Percentiles rank a stretch among this genome's conserved stretches.
Evolutionary conservation across 2,797 vertebrate species (phyloP).

Genomic region (Protosalanx chinensis): DNA sequence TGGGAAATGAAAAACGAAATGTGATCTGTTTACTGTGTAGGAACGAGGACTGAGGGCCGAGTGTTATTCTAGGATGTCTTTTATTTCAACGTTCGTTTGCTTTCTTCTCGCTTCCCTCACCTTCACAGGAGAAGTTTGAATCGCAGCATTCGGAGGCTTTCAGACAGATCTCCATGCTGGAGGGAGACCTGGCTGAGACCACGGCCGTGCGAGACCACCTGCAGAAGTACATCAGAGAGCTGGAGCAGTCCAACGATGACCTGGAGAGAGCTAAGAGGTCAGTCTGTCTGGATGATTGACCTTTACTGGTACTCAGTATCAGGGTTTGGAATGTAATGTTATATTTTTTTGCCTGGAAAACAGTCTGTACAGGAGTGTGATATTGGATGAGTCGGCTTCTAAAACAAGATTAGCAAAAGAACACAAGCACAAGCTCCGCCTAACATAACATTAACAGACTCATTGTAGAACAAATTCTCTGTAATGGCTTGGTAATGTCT

Average conservation of each 20-base stretch:
- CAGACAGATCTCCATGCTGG: conserved; percentile 84
- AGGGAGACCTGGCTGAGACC: conserved; percentile 89
- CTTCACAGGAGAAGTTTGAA: conserved; percentile 87
- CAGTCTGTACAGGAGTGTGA: neutral
- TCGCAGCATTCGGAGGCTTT: conserved; percentile 85
- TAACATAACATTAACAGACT: neutral
- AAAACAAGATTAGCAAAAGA: neutral
- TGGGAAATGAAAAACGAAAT: neutral
- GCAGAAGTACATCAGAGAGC: conserved; percentile 94
- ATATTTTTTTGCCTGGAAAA: neutral
- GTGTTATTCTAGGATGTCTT: neutral
- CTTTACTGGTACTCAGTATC: no score
- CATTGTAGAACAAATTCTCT: no score
- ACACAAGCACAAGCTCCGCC: neutral
- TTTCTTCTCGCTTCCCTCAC: conserved; percentile 10
- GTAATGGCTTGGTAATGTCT: no score
- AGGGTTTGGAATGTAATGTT: neutral
- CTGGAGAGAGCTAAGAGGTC: conserved; percentile 95
- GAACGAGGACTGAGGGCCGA: neutral
- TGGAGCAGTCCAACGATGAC: conserved; percentile 96
- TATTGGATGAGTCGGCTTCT: conserved; percentile 4
- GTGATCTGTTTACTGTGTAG: neutral
- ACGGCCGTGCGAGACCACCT: conserved; percentile 88
- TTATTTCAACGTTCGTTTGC: neutral
- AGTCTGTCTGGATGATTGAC: conserved; percentile 2